Base-by-base conservation (phyloP, 1,140 invertebrate species). In the Megalopta genalis region DNA sequence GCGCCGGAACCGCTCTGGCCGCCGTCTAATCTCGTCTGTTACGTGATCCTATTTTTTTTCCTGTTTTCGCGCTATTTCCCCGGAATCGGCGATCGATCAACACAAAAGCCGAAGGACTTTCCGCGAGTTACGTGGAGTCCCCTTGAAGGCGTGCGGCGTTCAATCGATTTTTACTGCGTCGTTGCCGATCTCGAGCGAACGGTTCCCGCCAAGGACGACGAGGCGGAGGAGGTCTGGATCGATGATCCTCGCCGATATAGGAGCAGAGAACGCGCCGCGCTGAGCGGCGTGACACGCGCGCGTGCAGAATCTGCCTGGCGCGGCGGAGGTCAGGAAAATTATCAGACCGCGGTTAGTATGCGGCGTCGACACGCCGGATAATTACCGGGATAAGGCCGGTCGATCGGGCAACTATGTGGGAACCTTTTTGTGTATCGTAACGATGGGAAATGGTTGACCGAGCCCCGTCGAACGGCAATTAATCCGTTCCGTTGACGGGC, bases 261-360 rank as follows among this genome's bases (percentile, higher is more conserved):
- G 32, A 32, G 32, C 32, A 32, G 32, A 32, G 1, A 32, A 32
- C 32, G 32, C 32, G n/a, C n/a, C 9, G 60, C 49, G 73, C 37
- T 39, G 37, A 39, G n/a, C n/a, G n/a, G n/a, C n/a, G n/a, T n/a
- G 32, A 46, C 42, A 39, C 60, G 83, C 42, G 64, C 78, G 59
- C 64, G 71, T 70, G n/a, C n/a, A n/a, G n/a, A n/a, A n/a, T n/a
- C n/a, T n/a, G n/a, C n/a, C n/a, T 12, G 18, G 5, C 16, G 63
- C 27, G 14, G 7, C n/a, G 68, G 80, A 87, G 85, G 86, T 57
- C 77, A 74, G 59, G 85, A 86, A 86, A 80, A 86, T 84, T 86
- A 87, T 75, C 60, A 83, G 85, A 86, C 81, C 85, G 76, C 84
- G 59, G 65, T 60, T 12, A 18, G 59, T 10, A 69, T 82, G 63